Evolutionary conservation across 37 sponge, comb jelly and placozoan species (phyloP), one percentile per base, ranked within the genome.

Genomic region (Tethya wilhelma): DNA sequence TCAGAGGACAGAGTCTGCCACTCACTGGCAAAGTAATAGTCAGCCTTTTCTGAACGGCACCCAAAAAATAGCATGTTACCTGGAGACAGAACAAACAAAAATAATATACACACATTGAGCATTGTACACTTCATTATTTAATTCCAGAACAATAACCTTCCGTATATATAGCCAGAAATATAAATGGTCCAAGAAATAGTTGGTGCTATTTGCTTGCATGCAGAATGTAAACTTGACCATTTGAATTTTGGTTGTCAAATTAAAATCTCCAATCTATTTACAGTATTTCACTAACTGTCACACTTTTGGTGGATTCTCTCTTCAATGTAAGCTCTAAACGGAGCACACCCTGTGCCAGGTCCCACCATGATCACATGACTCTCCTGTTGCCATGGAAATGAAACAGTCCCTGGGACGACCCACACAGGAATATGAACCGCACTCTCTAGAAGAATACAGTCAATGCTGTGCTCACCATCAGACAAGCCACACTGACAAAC

Each of bases 321-420:
- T 44, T 90, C 85, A 41, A 96, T 90, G 73, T 84, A 76, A 23
- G 91, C 80, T 82, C 99, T 93, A 74, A 98, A 98, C 38, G 99
- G 99, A 39, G 99, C 99, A 84, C 93, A 91, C 38, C 99, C 99
- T 28, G 99, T 98, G 14, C 99, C 99, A 26, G 97, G 97, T 26
- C 97, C 97, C 28, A 97, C 53, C 94, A 97, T 91, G 77, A 97
- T 85, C 73, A 89, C 75, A 46, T 86, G 84, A 29, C 42, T 73
- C 43, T 84, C 71, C 23, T 78, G 69, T 33, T 55, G 29, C 34
- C 64, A 56, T 11, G 87, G 84, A 72, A 97, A 86, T 12, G 38
- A 26, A 65, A 97, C 38, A 4, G 97, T 91, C 30, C 95, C 97
- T 6, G 79, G 77, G 11, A 64, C 80, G 0, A 86, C 80, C 97